Evolutionary conservation across 2,888 invertebrate genomes (phyloP), one percentile per base, ranked within the genome.

Genomic region (Tanytarsus gracilentus): DNA sequence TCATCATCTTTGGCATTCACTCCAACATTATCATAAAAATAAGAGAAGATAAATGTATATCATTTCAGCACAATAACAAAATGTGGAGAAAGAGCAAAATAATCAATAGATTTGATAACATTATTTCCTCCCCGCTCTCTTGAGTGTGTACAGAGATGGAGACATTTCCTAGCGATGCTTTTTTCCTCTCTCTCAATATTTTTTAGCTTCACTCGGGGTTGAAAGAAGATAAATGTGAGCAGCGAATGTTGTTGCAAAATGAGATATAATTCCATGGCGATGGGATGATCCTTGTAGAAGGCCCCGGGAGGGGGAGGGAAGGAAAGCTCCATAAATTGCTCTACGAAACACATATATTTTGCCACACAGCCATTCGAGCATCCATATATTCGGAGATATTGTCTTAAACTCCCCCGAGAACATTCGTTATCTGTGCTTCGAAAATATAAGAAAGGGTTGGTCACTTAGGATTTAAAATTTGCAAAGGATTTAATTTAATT

Each of bases 41-140:
- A 40, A n/a, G n/a, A n/a, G n/a, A n/a, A n/a, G n/a, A n/a, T n/a
- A n/a, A n/a, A n/a, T n/a, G n/a, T n/a, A n/a, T n/a, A n/a, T n/a
- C n/a, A n/a, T n/a, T n/a, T n/a, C n/a, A n/a, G n/a, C n/a, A n/a
- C n/a, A n/a, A n/a, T n/a, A n/a, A n/a, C n/a, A n/a, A n/a, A n/a
- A n/a, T n/a, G n/a, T n/a, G n/a, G 4, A 33, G 11, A 30, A 14
- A 8, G 40, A n/a, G 3, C 11, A 16, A 14, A 16, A 56, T 40
- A 56, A 56, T 56, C 55, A 56, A 56, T 56, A 56, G 40, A 39
- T 26, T 56, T 56, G 55, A 56, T 56, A 56, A 56, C 55, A 56
- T 56, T 56, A 56, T 56, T 56, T 56, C 23, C 21, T 33, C 23
- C 21, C 44, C 23, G n/a, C 14, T 14, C 16, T 16, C 36, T 14